Conservation (phyloP, 2,797 vertebrate species). For the Artibeus jamaicensis region DNA sequence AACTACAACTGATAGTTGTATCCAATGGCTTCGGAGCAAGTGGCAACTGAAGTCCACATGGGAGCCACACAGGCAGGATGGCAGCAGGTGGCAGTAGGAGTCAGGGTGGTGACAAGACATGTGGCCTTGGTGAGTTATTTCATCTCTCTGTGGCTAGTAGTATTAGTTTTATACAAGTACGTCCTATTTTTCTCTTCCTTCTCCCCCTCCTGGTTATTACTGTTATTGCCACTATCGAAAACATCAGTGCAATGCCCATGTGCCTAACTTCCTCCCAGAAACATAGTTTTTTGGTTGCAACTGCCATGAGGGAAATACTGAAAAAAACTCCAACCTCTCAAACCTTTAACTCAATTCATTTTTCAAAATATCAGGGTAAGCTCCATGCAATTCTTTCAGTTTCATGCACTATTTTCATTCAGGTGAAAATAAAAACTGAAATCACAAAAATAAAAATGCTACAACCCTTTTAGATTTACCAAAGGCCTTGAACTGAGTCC, state of each 20-base stretch:
- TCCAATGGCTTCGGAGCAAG: background rate
- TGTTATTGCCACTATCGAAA: background rate
- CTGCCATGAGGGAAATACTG: background rate
- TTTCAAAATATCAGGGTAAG: conserved; percentile 30
- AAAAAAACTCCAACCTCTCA: background rate
- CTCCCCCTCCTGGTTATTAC: background rate
- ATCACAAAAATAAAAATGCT: background rate
- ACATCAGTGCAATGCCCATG: background rate
- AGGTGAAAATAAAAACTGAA: conserved; percentile 17
- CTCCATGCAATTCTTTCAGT: background rate
- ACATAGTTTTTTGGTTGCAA: background rate
- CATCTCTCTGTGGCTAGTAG: background rate
- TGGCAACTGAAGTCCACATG: background rate
- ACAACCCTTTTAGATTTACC: background rate
- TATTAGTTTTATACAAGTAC: background rate
- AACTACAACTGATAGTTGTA: background rate
- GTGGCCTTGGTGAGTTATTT: background rate
- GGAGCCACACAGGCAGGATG: background rate
- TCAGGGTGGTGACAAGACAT: background rate
- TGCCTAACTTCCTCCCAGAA: background rate
- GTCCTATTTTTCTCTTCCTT: background rate
- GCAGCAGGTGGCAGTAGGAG: background rate
- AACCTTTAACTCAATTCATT: background rate
- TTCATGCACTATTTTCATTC: background rate
- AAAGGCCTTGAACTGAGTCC: background rate